These are phyloP conservation scores for Alloplasta piceator DNA, from an alignment of 2,888 invertebrate genomes.

Conservation along the genomic window DNA sequence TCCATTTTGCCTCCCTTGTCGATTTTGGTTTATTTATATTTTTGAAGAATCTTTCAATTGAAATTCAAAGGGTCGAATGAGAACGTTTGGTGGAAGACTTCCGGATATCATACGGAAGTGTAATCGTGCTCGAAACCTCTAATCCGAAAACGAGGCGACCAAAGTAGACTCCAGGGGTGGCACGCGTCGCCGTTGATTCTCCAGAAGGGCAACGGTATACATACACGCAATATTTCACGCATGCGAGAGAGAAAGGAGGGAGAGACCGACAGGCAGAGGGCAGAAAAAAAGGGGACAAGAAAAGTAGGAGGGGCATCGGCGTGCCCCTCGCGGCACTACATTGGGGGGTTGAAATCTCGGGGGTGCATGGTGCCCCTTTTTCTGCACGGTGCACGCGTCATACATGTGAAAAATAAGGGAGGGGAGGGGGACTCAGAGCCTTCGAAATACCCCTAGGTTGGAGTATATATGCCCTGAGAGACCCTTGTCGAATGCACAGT, in stretches of 20 bases:
- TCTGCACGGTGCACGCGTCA: conserved; percentile 59
- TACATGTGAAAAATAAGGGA: conserved; percentile 57
- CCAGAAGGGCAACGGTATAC: conserved; percentile 55
- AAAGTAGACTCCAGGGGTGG: conserved; percentile 66
- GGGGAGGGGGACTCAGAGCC: conserved; percentile 70
- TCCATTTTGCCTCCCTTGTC: background rate
- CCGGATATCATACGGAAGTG: conserved; percentile 47
- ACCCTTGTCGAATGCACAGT: conserved; percentile 79
- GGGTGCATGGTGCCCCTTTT: conserved; percentile 75
- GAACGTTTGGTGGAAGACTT: too few relatives aligned
- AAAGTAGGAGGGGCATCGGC: conserved; percentile 60
- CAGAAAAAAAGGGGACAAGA: conserved; percentile 42
- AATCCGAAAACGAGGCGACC: conserved; percentile 79
- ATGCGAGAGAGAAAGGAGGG: conserved; percentile 61
- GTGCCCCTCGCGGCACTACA: conserved; percentile 71
- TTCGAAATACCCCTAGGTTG: conserved; percentile 76
- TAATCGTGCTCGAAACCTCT: conserved; percentile 81
- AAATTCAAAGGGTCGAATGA: background rate
- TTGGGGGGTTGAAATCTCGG: conserved; percentile 78
- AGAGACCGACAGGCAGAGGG: conserved; percentile 60
- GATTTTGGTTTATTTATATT: background rate
- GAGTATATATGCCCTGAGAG: conserved; percentile 79
- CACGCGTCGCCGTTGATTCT: conserved; percentile 75
- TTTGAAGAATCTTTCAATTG: too few relatives aligned
- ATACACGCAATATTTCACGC: conserved; percentile 53